Conservation (phyloP, 2,113 vertebrate species). For the Eurystomus gularis region DNA sequence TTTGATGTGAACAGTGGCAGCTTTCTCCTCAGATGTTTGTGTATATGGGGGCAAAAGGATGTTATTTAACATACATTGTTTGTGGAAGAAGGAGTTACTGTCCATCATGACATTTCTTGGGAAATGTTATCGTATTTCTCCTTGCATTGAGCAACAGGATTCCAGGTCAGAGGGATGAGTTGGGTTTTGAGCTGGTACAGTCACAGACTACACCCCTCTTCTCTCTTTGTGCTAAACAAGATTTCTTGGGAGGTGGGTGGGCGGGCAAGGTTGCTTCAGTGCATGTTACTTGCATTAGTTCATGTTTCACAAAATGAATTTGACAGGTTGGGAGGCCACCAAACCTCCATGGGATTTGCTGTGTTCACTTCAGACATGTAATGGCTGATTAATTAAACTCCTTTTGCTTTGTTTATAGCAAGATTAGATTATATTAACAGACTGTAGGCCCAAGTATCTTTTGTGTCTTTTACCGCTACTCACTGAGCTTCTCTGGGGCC, state of each 20-base stretch:
- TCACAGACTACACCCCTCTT: background rate
- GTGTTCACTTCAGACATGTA: background rate
- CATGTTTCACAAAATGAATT: background rate
- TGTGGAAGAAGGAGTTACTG: background rate
- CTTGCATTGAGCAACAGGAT: background rate
- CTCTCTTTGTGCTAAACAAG: background rate
- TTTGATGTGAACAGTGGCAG: background rate
- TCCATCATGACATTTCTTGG: background rate
- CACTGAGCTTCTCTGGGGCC: background rate
- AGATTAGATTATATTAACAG: constrained; percentile 18
- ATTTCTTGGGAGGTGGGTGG: background rate
- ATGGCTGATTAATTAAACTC: background rate
- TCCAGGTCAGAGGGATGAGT: background rate
- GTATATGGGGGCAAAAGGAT: background rate
- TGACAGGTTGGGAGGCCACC: background rate
- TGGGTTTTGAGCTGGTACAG: background rate
- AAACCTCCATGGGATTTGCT: background rate
- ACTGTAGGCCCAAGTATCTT: background rate
- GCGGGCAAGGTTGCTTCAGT: background rate
- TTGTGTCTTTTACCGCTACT: background rate
- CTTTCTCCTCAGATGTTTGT: background rate
- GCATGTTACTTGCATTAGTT: background rate
- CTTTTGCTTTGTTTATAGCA: background rate
- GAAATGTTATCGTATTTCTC: background rate
- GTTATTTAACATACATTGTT: background rate